Base-by-base conservation (phyloP, 2,797 vertebrate species). In the Bradypodion pumilum region DNA sequence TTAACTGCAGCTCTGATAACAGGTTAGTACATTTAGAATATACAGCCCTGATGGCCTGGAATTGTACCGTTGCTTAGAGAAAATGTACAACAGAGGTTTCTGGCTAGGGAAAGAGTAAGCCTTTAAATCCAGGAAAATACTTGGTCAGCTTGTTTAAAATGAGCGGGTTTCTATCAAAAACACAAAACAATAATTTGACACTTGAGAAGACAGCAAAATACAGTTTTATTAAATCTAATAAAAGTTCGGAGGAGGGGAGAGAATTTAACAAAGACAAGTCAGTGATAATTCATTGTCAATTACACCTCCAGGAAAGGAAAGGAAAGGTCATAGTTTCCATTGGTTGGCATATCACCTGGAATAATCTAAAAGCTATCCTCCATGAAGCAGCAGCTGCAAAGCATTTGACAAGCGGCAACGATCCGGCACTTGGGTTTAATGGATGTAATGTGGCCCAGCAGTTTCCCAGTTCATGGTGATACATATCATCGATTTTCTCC, bases 401-500 rank as follows among this genome's bases (percentile, higher is more conserved):
- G 76, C 77, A 70, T 0, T n/a, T 74, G 49, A 81, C 15, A 27
- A 56, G 44, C 52, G 75, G 13, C n/a, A 56, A 62, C 78, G 69
- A 35, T 85, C 52, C 72, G 40, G 23, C 42, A 3, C 32, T 72
- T 60, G 85, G 44, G 72, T 80, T 78, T 0, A 0, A 82, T 84
- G 83, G 70, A 62, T 81, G 42, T 87, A 74, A 77, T 42, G 60
- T 80, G 77, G 85, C 87, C 87, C 87, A 82, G 86, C 46, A 23
- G 32, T 0, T 3, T 81, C 91, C 82, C 82, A 78, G 78, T 68
- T 49, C 76, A 32, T 88, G 81, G 87, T 94, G 90, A 94, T 83
- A 87, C 87, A 87, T 86, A 75, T 44, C 94, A 74, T 96, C 44
- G 93, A 80, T 94, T 89, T 95, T 91, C 90, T 95, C 89, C 83